phyloP scores from a whole-genome alignment of 1,140 invertebrate species.

The Drosophila jambulina region DNA sequence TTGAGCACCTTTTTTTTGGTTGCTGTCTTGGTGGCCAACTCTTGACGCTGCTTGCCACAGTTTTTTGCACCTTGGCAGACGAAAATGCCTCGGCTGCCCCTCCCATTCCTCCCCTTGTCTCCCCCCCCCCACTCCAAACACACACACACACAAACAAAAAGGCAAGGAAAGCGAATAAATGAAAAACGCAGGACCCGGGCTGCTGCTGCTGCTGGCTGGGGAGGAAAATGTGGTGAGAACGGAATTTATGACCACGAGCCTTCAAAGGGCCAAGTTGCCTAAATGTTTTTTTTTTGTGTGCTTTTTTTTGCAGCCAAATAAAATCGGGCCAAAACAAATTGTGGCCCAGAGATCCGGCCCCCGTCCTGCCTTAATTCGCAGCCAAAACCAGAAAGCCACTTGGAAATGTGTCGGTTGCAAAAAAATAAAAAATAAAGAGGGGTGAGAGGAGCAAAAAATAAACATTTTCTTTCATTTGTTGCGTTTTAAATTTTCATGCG shows the following conservation, averaged over 20 bases:
- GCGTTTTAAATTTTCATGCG: constrained; percentile 78
- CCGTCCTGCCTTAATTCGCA: constrained; percentile 44
- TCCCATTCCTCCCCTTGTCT: neutral
- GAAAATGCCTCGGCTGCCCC: constrained; percentile 61
- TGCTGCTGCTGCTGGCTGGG: constrained; percentile 7
- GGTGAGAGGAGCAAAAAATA: constrained; percentile 3
- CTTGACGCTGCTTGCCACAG: constrained; percentile 53
- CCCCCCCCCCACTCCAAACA: neutral
- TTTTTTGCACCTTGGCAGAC: constrained; percentile 73
- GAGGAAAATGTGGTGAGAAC: constrained; percentile 81
- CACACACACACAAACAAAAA: constrained; percentile 32
- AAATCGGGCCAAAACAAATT: constrained; percentile 63
- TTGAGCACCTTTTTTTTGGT: constrained; percentile 5
- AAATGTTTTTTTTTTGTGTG: constrained; percentile 67
- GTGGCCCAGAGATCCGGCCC: constrained; percentile 27
- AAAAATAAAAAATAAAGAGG: constrained; percentile 19
- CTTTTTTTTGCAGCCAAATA: constrained; percentile 32
- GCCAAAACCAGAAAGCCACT: constrained; percentile 61
- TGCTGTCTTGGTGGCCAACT: constrained; percentile 36
- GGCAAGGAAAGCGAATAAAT: constrained; percentile 42
- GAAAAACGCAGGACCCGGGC: constrained; percentile 24
- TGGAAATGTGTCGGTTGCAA: constrained; percentile 47
- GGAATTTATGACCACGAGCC: constrained; percentile 84
- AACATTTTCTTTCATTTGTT: constrained; percentile 73
- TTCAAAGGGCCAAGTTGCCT: constrained; percentile 77